Evolutionary conservation across 2,113 vertebrate species (phyloP), one percentile per base, ranked within the genome.

Genomic region (Eclectus roratus): DNA sequence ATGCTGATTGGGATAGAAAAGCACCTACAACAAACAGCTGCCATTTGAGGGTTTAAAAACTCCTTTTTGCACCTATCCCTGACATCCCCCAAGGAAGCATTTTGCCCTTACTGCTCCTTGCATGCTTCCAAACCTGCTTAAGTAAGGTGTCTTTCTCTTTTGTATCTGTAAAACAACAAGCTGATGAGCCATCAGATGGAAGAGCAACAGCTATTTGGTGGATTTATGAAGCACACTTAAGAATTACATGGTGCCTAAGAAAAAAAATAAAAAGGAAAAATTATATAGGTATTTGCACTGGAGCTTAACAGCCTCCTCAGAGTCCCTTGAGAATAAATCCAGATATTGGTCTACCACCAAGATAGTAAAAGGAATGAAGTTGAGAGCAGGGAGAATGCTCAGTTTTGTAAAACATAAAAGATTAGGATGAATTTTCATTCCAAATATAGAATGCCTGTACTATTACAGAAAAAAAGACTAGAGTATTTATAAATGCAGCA

Each of bases 401-500:
- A 35, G 25, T n/a, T 78, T 70, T 80, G 49, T 71, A 69, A 76
- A 88, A 46, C 4, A 14, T 20, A 37, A 55, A 91, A 76, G 9
- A 79, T 79, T 29, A 58, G 11, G n/a, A 52, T 27, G 10, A 44
- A 52, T 89, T 89, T 93, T 84, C 87, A 92, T 89, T 92, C 39
- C 80, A 95, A 85, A 89, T 84, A 27, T 17, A 78, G 53, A 76
- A 84, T 95, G 65, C 64, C 39, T 35, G 60, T 43, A 35, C 17
- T 50, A n/a, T 89, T 81, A 89, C 8, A 5, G 80, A 85, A 83
- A 94, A 90, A 91, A 91, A 73, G 16, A n/a, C 64, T 37, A 68
- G 31, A 86, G 72, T 92, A 90, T 94, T 92, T 94, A 90, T 82
- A 88, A 70, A 96, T 82, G 77, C 64, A 95, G 77, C 68, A 91